Conservation (phyloP, 2,113 vertebrate genomes). For the Engystomops pustulosus region DNA sequence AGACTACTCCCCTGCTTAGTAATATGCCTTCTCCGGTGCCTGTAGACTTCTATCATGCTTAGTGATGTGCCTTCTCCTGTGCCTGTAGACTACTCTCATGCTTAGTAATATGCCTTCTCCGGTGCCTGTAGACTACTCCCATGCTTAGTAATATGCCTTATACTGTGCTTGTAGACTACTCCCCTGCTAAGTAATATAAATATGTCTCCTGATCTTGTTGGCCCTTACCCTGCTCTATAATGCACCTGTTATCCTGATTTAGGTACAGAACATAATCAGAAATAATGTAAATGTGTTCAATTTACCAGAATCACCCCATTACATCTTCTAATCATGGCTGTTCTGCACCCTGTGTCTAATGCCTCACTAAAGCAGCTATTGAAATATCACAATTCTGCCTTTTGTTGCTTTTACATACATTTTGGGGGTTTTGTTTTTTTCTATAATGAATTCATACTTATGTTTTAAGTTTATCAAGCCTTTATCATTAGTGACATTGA, state of each 20-base stretch:
- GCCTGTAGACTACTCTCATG: too few species aligned
- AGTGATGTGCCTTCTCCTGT: too few species aligned
- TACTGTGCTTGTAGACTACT: background rate
- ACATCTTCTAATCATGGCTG: too few species aligned
- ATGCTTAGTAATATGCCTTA: background rate
- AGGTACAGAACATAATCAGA: too few species aligned
- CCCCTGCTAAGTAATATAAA: background rate
- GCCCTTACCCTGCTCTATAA: too few species aligned
- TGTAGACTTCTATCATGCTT: background rate
- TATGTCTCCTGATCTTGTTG: background rate
- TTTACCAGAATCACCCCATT: too few species aligned
- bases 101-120: background rate
- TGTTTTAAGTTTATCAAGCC: background rate
- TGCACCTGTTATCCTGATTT: too few species aligned
- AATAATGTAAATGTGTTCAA: too few species aligned
- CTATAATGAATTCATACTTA: background rate
- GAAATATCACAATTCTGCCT: background rate
- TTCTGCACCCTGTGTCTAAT: background rate
- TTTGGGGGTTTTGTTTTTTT: background rate
- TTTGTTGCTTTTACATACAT: background rate
- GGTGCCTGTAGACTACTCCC: background rate
- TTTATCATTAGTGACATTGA: slow-evolving; percentile 37
- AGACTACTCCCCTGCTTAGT: background rate
- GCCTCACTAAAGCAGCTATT: background rate
- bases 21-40: background rate